phyloP scores from a whole-genome alignment of 2,797 vertebrate species.

The Cossypha niveicapilla region DNA sequence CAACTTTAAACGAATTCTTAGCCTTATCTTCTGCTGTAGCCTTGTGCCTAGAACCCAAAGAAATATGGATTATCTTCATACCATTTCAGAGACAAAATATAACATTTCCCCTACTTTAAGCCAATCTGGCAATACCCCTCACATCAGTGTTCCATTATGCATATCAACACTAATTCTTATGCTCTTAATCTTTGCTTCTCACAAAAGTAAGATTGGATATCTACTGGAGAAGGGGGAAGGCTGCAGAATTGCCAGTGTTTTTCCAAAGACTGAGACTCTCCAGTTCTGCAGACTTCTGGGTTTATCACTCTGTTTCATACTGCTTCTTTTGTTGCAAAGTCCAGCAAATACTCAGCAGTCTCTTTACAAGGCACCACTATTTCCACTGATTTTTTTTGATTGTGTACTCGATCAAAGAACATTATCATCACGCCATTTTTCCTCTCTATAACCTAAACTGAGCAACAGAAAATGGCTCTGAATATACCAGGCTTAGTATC shows the following conservation, averaged over 20 bases:
- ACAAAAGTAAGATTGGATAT: neutral
- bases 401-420: neutral
- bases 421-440: neutral
- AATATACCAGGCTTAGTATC: constrained; percentile 78
- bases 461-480: constrained; percentile 70
- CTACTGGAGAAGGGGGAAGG: neutral
- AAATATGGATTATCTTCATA: neutral
- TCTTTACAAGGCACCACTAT: neutral
- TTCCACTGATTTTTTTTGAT: neutral
- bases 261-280: neutral
- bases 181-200: neutral
- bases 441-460: neutral
- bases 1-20: neutral
- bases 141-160: neutral
- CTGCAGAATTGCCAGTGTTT: neutral
- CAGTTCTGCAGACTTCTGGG: neutral
- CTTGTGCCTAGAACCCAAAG: constrained; percentile 1
- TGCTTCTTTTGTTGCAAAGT: neutral
- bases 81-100: neutral
- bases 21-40: neutral
- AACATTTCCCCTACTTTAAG: neutral
- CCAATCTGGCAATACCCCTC: neutral
- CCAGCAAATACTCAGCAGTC: neutral
- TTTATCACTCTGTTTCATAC: neutral
- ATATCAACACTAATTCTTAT: neutral